Evolutionary conservation across 2,113 vertebrate genomes (phyloP), one percentile per base, ranked within the genome.

Genomic region (Toxostoma redivivum): DNA sequence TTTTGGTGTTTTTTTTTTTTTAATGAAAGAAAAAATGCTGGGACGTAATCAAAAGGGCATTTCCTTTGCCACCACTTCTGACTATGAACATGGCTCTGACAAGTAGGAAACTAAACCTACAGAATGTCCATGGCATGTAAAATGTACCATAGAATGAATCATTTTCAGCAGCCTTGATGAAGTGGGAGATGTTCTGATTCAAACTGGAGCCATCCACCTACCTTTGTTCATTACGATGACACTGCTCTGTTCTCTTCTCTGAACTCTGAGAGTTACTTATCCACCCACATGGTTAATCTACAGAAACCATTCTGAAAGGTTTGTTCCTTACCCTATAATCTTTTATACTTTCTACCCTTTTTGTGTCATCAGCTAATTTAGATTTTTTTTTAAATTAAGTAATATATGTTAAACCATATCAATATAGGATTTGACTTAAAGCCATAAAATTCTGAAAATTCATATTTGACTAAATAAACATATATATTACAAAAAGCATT

Each of bases 251-350:
- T 95, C 84, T 91, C 27, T 85, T 7, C 65, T 80, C 71, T 87
- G 87, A 91, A 90, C 71, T 76, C 22, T 20, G 44, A 82, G 40
- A 79, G 25, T 45, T 95, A 80, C 79, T 94, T 88, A 85, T 70
- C 81, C 82, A 81, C 93, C 88, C 84, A 92, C 90, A 74, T 12
- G n/a, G 21, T 47, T 95, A 54, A 94, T 86, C 71, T 93, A 67
- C 69, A 77, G 58, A 93, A 93, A 93, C 20, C 15, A 18, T 66
- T 70, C 64, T 83, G 44, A 93, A 83, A 81, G n/a, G 35, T 74
- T 94, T 96, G 7, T 82, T 95, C 33, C 47, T 88, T 90, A 66
- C 38, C 51, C 30, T 90, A 11, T 83, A 90, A 86, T 83, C 45
- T 92, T 73, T 58, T 62, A 66, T 87, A 21, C 23, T 54, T 91